phyloP scores from a whole-genome alignment of 2,888 invertebrate species.

The Apotomis betuletana region DNA sequence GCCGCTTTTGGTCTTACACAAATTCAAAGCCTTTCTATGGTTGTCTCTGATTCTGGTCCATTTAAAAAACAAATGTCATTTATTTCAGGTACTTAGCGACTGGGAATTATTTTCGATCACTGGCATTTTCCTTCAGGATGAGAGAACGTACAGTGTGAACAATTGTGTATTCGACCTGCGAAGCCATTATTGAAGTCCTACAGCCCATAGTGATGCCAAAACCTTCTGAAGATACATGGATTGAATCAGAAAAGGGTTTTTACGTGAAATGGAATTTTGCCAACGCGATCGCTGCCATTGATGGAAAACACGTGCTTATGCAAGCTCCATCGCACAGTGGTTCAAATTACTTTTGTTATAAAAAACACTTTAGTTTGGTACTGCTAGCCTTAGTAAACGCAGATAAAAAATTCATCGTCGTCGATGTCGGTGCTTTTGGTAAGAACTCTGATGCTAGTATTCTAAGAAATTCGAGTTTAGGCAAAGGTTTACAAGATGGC shows the following conservation, averaged over 20 bases:
- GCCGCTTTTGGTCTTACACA: constrained; percentile 46
- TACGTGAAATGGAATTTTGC: no score
- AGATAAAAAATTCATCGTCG: constrained; percentile 42
- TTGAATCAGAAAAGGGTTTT: constrained; percentile 26
- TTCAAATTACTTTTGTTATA: constrained; percentile 41
- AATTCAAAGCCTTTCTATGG: constrained; percentile 44
- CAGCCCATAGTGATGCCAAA: constrained; percentile 24
- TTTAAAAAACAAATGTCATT: constrained; percentile 30
- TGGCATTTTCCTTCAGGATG: constrained; percentile 41
- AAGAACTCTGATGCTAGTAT: constrained; percentile 45
- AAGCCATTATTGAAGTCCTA: constrained; percentile 31
- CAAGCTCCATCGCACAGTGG: no score
- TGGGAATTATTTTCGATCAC: constrained; percentile 47
- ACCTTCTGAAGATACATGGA: constrained; percentile 39
- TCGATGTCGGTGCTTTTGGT: constrained; percentile 45
- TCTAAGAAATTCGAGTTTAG: constrained; percentile 38
- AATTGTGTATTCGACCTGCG: constrained; percentile 21
- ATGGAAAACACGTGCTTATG: no score
- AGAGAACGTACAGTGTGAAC: constrained; percentile 7
- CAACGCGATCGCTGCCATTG: no score
- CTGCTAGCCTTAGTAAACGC: constrained; percentile 45
- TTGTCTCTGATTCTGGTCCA: constrained; percentile 28
- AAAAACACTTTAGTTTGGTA: constrained; percentile 43
- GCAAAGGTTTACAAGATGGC: not conserved
- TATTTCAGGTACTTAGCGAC: constrained; percentile 46